phyloP scores from a whole-genome alignment of 2,888 invertebrate genomes.

The Bimastos eiseni region DNA sequence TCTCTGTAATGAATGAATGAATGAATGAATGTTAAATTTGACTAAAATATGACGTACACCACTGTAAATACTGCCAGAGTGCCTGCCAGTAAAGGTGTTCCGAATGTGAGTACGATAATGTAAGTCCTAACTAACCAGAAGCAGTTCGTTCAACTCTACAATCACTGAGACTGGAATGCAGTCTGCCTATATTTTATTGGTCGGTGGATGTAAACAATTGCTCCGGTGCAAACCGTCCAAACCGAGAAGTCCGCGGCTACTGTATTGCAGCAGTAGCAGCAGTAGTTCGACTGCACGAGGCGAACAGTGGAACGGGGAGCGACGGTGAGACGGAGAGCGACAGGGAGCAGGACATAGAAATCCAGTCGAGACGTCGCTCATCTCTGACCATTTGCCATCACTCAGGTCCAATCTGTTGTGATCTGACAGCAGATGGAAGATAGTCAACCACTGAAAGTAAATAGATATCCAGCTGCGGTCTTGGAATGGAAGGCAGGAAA shows the following conservation, averaged over 20 bases:
- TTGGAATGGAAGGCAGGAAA: not conserved
- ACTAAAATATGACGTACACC: no score
- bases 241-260: not conserved
- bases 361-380: not conserved
- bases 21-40: no score
- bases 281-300: not conserved
- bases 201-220: not conserved
- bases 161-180: no score
- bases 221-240: not conserved
- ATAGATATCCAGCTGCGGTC: not conserved
- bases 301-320: no score
- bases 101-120: no score
- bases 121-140: no score
- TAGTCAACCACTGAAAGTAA: not conserved
- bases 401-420: not conserved
- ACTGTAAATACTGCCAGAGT: no score
- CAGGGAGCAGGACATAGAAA: not conserved
- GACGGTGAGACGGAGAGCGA: not conserved
- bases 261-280: not conserved
- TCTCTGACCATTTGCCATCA: constrained; percentile 13
- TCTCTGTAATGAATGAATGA: no score
- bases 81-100: no score
- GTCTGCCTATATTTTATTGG: no score
- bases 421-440: not conserved
- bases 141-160: no score